Percentiles rank a stretch among this genome's conserved stretches.
Conservation (phyloP, 2,797 vertebrate genomes). For the Hafferia zeledoni region DNA sequence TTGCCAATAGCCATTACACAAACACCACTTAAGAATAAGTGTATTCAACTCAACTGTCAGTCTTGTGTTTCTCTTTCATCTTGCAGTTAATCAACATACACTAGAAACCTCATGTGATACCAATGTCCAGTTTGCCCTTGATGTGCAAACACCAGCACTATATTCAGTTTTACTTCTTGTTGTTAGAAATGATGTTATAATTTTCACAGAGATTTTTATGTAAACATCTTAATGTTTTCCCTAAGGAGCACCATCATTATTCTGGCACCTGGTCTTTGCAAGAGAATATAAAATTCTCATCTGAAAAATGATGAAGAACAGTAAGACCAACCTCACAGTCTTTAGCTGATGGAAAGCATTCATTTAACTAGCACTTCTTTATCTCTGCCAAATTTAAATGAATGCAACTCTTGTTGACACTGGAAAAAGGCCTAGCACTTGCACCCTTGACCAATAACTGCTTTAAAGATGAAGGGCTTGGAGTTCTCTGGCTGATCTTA, state of each 20-base stretch:
- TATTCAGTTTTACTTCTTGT: not conserved
- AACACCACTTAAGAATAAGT: not conserved
- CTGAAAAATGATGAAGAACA: not conserved
- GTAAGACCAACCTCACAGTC: not conserved
- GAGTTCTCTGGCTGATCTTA: not conserved
- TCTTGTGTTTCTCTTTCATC: not conserved
- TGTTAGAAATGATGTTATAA: not conserved
- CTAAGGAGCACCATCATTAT: not conserved
- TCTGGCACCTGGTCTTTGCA: slow-evolving; percentile 12
- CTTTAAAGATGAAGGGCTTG: not conserved
- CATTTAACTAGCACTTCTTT: not conserved
- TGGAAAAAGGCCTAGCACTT: not conserved
- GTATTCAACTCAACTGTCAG: not conserved
- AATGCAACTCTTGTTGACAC: not conserved
- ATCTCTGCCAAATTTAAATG: not conserved
- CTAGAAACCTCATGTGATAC: not conserved
- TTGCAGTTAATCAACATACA: not conserved
- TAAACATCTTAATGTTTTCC: not conserved
- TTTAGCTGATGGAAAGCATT: not conserved
- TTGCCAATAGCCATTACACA: not conserved
- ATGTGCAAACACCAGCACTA: not conserved
- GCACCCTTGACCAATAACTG: not conserved
- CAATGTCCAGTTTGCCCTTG: not conserved
- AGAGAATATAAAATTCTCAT: not conserved
- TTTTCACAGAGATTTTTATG: not conserved